These are phyloP conservation scores for Drosophila mauritiana DNA, from an alignment of 1,140 invertebrate species.

Conservation along the genomic window DNA sequence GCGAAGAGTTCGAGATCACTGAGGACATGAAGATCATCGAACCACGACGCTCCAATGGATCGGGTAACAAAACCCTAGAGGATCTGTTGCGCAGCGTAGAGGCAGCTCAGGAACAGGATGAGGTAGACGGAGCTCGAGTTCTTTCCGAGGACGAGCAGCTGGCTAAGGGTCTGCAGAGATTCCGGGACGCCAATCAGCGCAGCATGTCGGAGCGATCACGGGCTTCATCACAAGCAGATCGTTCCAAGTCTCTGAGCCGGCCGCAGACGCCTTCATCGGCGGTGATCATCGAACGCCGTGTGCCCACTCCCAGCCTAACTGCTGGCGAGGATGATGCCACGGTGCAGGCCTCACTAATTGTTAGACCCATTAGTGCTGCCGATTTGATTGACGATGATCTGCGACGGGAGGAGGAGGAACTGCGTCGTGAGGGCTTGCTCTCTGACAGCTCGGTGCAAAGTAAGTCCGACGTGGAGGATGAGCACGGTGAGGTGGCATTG, in stretches of 20 bases:
- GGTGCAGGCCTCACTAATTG: constrained; percentile 86
- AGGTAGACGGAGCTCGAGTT: constrained; percentile 49
- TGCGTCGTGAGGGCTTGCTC: constrained; percentile 71
- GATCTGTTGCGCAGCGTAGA: constrained; percentile 71
- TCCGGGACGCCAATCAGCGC: constrained; percentile 85
- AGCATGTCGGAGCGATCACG: constrained; percentile 86
- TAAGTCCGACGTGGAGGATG: constrained; percentile 83
- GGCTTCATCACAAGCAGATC: constrained; percentile 85
- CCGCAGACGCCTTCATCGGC: constrained; percentile 87
- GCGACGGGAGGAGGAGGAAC: constrained; percentile 72
- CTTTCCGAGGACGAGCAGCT: constrained; percentile 83
- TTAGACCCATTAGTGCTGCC: constrained; percentile 84
- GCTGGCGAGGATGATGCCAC: constrained; percentile 84
- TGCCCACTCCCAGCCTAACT: constrained; percentile 86
- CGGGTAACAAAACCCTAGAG: constrained; percentile 66
- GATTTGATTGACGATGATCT: constrained; percentile 74
- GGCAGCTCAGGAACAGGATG: constrained; percentile 47
- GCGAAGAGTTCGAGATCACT: constrained; percentile 87
- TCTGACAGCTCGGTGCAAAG: constrained; percentile 85
- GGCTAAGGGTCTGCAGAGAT: constrained; percentile 81
- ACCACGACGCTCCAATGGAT: constrained; percentile 48
- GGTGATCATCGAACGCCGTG: constrained; percentile 86
- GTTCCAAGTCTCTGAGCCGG: constrained; percentile 86
- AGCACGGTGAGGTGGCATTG: constrained; percentile 49
- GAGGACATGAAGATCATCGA: constrained; percentile 84